These are phyloP conservation scores for Eulemur coronatus DNA, from an alignment of 2,797 vertebrate genomes.

Conservation along the genomic window DNA sequence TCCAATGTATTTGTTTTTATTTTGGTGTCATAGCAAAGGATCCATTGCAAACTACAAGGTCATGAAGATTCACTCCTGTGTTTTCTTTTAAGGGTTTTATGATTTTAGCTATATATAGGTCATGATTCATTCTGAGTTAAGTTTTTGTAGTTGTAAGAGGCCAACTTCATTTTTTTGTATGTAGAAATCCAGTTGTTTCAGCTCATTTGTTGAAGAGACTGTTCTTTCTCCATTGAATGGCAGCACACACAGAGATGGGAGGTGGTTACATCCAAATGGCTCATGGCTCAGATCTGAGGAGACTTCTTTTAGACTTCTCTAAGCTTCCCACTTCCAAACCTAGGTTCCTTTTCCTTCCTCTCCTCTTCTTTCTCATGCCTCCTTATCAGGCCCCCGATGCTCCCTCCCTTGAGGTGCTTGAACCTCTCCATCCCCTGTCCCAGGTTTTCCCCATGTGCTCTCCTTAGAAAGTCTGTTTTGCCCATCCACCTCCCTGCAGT, in stretches of 20 bases:
- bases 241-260: background rate
- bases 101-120: background rate
- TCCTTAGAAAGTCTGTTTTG: background rate
- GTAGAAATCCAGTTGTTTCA: background rate
- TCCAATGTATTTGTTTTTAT: background rate
- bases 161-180: background rate
- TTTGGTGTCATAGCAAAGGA: background rate
- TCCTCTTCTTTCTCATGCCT: background rate
- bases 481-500: background rate
- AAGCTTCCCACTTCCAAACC: background rate
- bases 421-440: background rate
- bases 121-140: background rate
- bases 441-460: background rate
- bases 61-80: background rate
- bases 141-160: background rate
- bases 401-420: background rate
- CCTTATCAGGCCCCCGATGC: background rate
- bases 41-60: background rate
- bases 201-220: background rate
- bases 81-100: background rate
- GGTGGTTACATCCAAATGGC: constrained; percentile 59
- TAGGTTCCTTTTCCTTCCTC: rapidly evolving
- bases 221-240: background rate
- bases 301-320: background rate
- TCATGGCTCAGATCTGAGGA: background rate